Evolutionary conservation across 2,797 vertebrate species (phyloP), one percentile per base, ranked within the genome.

Genomic region (Coilia nasus): DNA sequence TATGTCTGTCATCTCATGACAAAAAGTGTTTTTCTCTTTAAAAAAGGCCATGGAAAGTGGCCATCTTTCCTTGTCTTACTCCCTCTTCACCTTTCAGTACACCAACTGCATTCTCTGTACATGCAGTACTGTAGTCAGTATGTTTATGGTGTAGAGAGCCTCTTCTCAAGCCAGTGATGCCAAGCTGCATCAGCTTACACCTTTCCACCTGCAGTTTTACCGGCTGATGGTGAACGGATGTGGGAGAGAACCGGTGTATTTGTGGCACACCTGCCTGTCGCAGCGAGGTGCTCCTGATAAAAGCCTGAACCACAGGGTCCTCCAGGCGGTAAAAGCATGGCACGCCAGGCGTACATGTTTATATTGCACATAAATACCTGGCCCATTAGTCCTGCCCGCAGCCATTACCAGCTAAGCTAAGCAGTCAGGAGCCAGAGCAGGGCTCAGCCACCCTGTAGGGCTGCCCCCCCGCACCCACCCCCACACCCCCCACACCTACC

Each of bases 381-480:
- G 15, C 1, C n/a, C 46, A 81, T 83, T 81, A 44, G 46, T 41
- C 44, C 80, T 21, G 81, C 46, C 80, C 10, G 23, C 25, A 80
- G 28, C 83, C 83, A 84, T 82, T 87, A 84, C 82, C 83, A 44
- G 31, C 62, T 60, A 23, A 44, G 31, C 62, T 60, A 23, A 59
- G 47, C n/a, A 28, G 64, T 25, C 6, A 71, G 28, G 46, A 41
- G 80, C 56, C 19, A 19, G 57, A 35, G 25, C 12, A 59, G 59
- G 59, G 41, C 19, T 64, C 23, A 47, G 59, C 11, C 1, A 17
- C n/a, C 17, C n/a, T 9, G 64, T 60, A 46, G 78, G n/a, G 80
- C 15, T 25, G 15, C 25, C 64, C 14, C 3, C 35, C 35, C 35
- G 35, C 35, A 41, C 35, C 35, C 35, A 2, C 35, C 35, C 35